Base-by-base conservation (phyloP, 2,888 invertebrate species). In the Griposia aprilina region DNA sequence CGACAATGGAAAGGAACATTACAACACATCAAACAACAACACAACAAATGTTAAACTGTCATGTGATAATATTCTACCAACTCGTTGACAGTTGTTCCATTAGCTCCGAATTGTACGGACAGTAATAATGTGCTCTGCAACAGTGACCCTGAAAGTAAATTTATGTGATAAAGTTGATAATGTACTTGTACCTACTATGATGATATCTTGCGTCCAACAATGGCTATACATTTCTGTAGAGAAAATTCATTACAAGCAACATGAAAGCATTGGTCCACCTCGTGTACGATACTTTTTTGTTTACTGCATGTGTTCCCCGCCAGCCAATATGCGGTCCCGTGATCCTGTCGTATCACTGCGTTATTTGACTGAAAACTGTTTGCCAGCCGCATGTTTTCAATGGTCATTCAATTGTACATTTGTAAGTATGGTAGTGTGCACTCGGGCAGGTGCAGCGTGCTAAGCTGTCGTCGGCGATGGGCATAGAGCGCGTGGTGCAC, bases 401-500 rank as follows among this genome's bases (percentile, higher is more conserved):
- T 67, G 20, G 13, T 50, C 8, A 50, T 48, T 48, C 13, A 26
- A 5, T 15, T 15, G 30, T 36, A 52, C 50, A 30, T 52, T 67
- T 15, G 5, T 68, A 52, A 36, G 15, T 23, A 17, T 68, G 50
- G 15, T 10, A 17, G 23, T 52, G 17, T 68, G 11, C 52, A 17
- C 6, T n/a, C 36, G n/a, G 52, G 48, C 36, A 69, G 69, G 69
- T n/a, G 36, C 36, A 55, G 36, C 55, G 69, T 69, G 55, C 55
- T 68, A 52, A 68, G 36, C 23, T 52, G 10, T 52, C n/a, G 41
- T 17, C 68, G 55, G 50, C 20, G 50, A 76, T 77, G 63, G 86
- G 83, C 17, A 36, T 81, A 15, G 85, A 84, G 74, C 66, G 71
- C 50, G 67, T 55, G 41, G 91, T 93, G 78, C 88, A 91, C 83